Evolutionary conservation across 2,888 invertebrate species (phyloP), one percentile per base, ranked within the genome.

Genomic region (Hyles lineata): DNA sequence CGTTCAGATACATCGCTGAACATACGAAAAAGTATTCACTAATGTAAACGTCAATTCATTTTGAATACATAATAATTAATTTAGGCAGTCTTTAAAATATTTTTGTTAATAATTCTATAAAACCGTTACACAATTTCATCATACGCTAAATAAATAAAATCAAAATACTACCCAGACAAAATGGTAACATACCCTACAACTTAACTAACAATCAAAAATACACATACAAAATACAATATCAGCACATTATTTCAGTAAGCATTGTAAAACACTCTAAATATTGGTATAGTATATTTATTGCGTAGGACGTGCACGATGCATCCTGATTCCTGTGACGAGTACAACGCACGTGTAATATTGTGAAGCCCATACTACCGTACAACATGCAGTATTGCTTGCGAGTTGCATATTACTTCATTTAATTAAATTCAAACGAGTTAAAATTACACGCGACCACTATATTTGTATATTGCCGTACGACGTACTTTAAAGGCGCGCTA

Each of bases 51-150:
- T 90, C 88, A 89, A 89, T 86, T 87, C 59, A 73, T 71, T 60
- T 52, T 72, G 74, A 71, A 74, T 71, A 74, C 85, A 88, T 90
- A 90, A 90, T 91, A 90, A 91, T 93, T 92, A 93, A 92, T 93
- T 92, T 93, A 93, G 92, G 92, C 94, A 94, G 94, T 94, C 94
- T 94, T 94, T 89, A 91, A 89, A 90, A 90, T 87, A 92, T 89
- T 91, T 91, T 89, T 90, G 88, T 90, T 89, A 88, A 89, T 89
- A 87, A 88, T 89, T 86, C 88, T 89, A 89, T 87, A 83, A 87
- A 90, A 90, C 85, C 83, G 84, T 89, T 89, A 87, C 85, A 86
- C 87, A 89, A 90, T 88, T 87, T 82, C 85, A 89, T 87, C 87
- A 88, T 87, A 87, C 85, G 83, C 85, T 89, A 90, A 91, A 92